phyloP scores from a whole-genome alignment of 2,113 vertebrate species.

The Scartelaos histophorus region DNA sequence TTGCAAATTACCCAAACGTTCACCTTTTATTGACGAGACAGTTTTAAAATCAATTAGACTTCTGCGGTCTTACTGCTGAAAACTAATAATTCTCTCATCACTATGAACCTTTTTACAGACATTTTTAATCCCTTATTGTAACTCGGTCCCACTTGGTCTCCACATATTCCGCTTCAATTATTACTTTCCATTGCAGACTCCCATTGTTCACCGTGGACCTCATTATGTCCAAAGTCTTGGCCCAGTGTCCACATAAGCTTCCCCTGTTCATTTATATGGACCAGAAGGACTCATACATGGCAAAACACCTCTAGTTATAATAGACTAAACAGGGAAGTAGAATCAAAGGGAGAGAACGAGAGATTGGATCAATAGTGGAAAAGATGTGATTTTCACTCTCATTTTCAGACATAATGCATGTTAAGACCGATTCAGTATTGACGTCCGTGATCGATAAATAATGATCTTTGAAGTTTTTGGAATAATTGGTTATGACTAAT shows the following conservation, averaged over 20 bases:
- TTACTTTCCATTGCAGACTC: constrained; percentile 13
- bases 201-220: constrained; percentile 37
- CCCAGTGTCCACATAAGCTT: constrained; percentile 16
- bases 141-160: background rate
- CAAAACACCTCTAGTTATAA: constrained; percentile 19
- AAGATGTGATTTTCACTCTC: constrained; percentile 2
- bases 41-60: background rate
- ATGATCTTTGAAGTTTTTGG: too few species aligned
- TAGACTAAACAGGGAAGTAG: constrained; percentile 17
- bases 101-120: background rate
- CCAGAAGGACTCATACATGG: constrained; percentile 24
- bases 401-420: too few species aligned
- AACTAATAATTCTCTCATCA: background rate
- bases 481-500: too few species aligned
- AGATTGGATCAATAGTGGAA: constrained; percentile 1
- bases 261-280: constrained; percentile 43
- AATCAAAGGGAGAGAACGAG: constrained; percentile 9
- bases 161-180: constrained; percentile 18
- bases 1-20: background rate
- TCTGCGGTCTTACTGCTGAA: background rate
- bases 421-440: too few species aligned
- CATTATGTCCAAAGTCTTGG: constrained; percentile 39
- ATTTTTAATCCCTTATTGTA: background rate
- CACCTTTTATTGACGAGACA: too few species aligned
- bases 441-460: too few species aligned